Percentiles rank a stretch among this genome's conserved stretches.
These are phyloP conservation scores for Lepus americanus DNA, from an alignment of 2,113 vertebrate genomes.

Conservation along the genomic window DNA sequence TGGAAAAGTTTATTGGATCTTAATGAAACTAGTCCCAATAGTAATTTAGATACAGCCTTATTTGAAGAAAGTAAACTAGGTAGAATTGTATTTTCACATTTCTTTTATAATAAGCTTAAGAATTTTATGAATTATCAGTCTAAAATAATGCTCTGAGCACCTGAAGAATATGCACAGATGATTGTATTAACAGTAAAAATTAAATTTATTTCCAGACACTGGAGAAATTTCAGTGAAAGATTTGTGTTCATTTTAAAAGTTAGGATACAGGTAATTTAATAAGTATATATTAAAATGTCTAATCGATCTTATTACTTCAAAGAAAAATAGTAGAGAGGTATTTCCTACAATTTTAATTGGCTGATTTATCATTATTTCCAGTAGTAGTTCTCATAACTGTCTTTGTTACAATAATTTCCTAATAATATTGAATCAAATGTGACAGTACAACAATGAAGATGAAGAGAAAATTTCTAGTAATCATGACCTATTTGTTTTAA, in stretches of 20 bases:
- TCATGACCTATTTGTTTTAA: background rate
- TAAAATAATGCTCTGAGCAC: constrained; percentile 59
- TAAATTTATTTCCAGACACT: constrained; percentile 61
- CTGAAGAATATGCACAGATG: constrained; percentile 63
- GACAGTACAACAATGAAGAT: constrained; percentile 11
- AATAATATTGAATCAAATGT: constrained; percentile 29
- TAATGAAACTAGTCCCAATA: background rate
- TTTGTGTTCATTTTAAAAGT: constrained; percentile 54
- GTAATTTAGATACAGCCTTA: constrained; percentile 28
- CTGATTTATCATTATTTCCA: background rate
- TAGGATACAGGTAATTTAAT: constrained; percentile 48
- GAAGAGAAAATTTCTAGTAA: constrained; percentile 4
- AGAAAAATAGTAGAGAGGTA: constrained; percentile 24
- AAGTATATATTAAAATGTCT: constrained; percentile 66
- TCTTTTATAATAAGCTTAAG: constrained; percentile 47
- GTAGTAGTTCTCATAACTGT: background rate
- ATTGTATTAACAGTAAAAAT: constrained; percentile 70
- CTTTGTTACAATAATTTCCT: background rate
- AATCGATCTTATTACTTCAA: constrained; percentile 42
- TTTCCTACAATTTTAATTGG: constrained; percentile 38
- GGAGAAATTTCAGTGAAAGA: constrained; percentile 63
- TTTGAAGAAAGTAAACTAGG: constrained; percentile 1
- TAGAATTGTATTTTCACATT: background rate
- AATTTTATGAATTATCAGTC: constrained; percentile 45
- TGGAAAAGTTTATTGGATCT: background rate